Evolutionary conservation across 2,113 vertebrate species (phyloP), one percentile per base, ranked within the genome.

Genomic region (Alosa alosa): DNA sequence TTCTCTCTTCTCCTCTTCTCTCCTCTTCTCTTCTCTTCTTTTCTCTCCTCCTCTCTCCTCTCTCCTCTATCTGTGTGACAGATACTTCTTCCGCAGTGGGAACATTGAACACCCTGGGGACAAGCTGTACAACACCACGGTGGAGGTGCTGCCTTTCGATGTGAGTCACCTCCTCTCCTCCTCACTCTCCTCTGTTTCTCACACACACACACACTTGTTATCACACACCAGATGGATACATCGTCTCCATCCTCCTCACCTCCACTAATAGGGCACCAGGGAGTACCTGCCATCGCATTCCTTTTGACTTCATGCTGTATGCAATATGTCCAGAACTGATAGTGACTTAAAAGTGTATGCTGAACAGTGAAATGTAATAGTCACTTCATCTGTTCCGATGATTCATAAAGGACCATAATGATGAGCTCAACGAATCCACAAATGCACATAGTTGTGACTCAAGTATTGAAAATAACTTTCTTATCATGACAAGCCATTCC

Each of bases 41-140:
- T 81, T 36, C 57, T 18, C 81, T 55, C n/a, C 25, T 17, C 3
- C 22, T 50, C 8, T 0, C 25, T 17, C 3, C 22, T 50, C 8
- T 0, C 47, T 17, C 39, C 75, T 84, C 41, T 87, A 36, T 89
- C 89, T 87, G 15, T 52, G 31, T 81, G 81, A 52, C 93, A 99
- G 98, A 95, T 99, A 95, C 94, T 99, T 99, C 95, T 99, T 99
- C 91, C 96, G 98, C 83, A 99, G 98, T 0, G 98, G 98, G 50
- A 99, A 99, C 94, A 98, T 99, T 0, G 98, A 99, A 84, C 98
- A 99, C 91, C 98, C 98, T 4, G 97, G 98, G 87, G 98, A 99
- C 93, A 99, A 99, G 93, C 97, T 99, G 44, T 98, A 97, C 95
- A 99, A 99, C 92, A 99, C 98, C 0, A 97, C 97, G 0, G 97